These are phyloP conservation scores for Scaptomyza flava DNA, from an alignment of 2,888 invertebrate genomes.

Conservation along the genomic window DNA sequence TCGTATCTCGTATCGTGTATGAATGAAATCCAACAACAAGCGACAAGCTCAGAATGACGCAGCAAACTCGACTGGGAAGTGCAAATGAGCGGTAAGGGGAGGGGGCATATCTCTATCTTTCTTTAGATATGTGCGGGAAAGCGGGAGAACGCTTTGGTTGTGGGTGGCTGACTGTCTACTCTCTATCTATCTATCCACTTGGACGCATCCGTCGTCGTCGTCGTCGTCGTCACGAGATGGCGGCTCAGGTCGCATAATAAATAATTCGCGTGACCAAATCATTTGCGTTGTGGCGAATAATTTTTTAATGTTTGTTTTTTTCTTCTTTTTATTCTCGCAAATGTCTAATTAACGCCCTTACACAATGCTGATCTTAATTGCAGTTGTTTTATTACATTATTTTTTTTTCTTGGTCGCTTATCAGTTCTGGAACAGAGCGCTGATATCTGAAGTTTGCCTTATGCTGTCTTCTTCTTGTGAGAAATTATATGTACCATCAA, in stretches of 20 bases:
- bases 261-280: slow-evolving; percentile 80
- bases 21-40: slow-evolving; percentile 63
- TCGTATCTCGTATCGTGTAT: slow-evolving; percentile 45
- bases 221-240: slow-evolving; percentile 68
- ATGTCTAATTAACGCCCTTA: slow-evolving; percentile 37
- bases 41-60: slow-evolving; percentile 53
- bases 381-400: slow-evolving; percentile 12
- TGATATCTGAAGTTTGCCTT: slow-evolving; percentile 41
- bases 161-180: slow-evolving; percentile 35
- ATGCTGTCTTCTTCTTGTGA: slow-evolving; percentile 46
- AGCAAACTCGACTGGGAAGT: slow-evolving; percentile 24
- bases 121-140: slow-evolving; percentile 12
- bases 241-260: slow-evolving; percentile 75
- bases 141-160: slow-evolving; percentile 10
- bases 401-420: slow-evolving; percentile 28
- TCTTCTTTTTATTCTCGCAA: slow-evolving; percentile 52
- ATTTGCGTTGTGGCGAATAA: slow-evolving; percentile 68
- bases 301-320: slow-evolving; percentile 9
- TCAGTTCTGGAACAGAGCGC: slow-evolving; percentile 35
- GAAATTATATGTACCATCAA: slow-evolving; percentile 67
- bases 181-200: slow-evolving; percentile 57
- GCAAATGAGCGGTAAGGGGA: neutral
- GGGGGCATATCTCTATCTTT: slow-evolving; percentile 2
- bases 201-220: slow-evolving; percentile 53
- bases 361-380: slow-evolving; percentile 34